phyloP scores from a whole-genome alignment of 2,888 invertebrate species.

The Colletes collaris region DNA sequence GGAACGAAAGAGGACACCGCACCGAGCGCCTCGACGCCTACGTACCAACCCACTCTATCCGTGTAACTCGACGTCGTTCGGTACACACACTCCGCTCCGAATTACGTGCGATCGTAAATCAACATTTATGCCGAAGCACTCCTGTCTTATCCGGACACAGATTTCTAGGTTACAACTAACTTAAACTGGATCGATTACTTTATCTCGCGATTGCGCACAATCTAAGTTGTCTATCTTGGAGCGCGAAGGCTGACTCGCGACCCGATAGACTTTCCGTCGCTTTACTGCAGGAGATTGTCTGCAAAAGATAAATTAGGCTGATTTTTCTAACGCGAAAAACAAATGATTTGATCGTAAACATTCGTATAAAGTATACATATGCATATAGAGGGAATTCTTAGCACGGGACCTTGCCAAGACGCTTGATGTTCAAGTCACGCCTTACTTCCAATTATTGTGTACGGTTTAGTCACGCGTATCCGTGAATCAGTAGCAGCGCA shows the following conservation, averaged over 20 bases:
- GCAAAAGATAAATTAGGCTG: not conserved
- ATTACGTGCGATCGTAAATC: not conserved
- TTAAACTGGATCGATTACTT: conserved; percentile 20
- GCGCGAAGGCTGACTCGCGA: not conserved
- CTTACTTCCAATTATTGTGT: no score
- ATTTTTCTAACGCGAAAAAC: no score
- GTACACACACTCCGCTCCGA: conserved; percentile 9
- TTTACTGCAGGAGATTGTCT: not conserved
- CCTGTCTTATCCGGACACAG: conserved; percentile 10
- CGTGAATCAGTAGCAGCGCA: no score
- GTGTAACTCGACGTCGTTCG: not conserved
- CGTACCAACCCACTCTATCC: conserved; percentile 9
- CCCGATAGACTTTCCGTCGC: not conserved
- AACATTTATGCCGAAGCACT: not conserved
- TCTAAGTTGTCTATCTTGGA: conserved; percentile 31
- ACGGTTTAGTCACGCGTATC: no score
- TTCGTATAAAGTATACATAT: no score
- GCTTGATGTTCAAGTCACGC: no score
- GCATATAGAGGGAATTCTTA: no score
- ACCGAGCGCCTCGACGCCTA: not conserved
- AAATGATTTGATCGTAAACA: no score
- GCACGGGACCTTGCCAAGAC: no score
- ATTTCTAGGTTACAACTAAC: conserved; percentile 15
- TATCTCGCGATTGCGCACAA: conserved; percentile 28
- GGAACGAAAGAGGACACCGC: conserved; percentile 19